Evolutionary conservation across 35 echinoderm and acorn worm genomes (phyloP).

Genomic region (Nesometra sesokonis): DNA sequence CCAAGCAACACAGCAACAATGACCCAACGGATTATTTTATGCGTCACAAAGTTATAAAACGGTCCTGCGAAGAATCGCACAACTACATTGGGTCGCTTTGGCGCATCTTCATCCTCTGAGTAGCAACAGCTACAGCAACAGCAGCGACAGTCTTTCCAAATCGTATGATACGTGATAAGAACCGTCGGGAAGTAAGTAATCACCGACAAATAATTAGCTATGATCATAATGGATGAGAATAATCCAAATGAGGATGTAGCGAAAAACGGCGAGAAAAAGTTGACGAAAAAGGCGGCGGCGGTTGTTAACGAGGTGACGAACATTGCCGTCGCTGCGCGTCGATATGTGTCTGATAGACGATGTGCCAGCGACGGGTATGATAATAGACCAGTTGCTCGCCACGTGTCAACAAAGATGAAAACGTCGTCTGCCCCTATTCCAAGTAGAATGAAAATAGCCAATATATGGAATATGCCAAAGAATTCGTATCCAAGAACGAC

Average conservation of each 20-base stretch:
- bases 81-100: neutral
- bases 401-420: conserved; percentile 5
- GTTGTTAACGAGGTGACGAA: conserved; percentile 7
- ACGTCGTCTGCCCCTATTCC: conserved; percentile 15
- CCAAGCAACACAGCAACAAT: neutral
- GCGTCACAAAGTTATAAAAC: neutral
- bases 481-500: neutral
- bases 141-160: neutral
- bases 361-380: neutral
- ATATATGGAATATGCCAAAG: conserved; percentile 7
- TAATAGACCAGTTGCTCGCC: neutral
- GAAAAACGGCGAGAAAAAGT: neutral
- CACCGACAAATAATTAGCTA: conserved; percentile 1
- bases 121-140: neutral
- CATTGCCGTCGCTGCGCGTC: neutral
- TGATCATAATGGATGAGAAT: neutral
- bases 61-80: conserved; percentile 4
- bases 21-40: conserved; percentile 6
- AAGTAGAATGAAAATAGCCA: conserved; percentile 12
- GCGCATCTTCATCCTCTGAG: neutral
- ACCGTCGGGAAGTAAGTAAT: neutral
- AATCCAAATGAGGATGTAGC: neutral
- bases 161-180: neutral
- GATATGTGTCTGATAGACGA: conserved; percentile 1
- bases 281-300: neutral